These are phyloP conservation scores for Pseudolycoriella hygida DNA, from an alignment of 2,888 invertebrate genomes.

Conservation along the genomic window DNA sequence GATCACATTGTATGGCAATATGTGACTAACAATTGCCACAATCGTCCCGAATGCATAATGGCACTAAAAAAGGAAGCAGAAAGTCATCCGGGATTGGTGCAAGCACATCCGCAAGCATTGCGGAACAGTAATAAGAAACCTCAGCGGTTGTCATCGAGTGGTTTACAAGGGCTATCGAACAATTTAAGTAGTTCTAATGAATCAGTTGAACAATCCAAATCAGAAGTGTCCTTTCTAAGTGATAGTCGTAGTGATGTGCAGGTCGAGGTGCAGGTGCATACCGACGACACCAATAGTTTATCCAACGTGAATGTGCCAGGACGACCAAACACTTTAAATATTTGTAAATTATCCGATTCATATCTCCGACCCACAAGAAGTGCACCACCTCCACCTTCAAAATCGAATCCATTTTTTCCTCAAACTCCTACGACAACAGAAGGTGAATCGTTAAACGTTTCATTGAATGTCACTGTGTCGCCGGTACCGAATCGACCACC, in stretches of 20 bases:
- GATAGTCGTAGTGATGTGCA: constrained; percentile 5
- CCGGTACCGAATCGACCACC: constrained; percentile 9
- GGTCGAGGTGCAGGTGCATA: no score
- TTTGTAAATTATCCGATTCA: constrained; percentile 15
- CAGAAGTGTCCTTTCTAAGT: constrained; percentile 2
- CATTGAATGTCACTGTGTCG: constrained; percentile 12
- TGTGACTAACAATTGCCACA: constrained; percentile 53
- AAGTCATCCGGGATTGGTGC: constrained; percentile 40
- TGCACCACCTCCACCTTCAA: constrained; percentile 23
- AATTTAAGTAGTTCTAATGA: background rate
- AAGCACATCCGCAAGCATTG: constrained; percentile 36
- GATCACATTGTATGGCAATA: constrained; percentile 72
- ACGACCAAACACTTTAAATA: constrained; percentile 34
- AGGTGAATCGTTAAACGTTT: constrained; percentile 12
- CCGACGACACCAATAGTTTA: background rate
- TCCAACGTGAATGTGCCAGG: constrained; percentile 18
- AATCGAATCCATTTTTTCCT: constrained; percentile 6
- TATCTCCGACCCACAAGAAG: constrained; percentile 17
- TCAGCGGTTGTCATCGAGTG: background rate
- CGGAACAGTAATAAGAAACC: constrained; percentile 14
- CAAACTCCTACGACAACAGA: constrained; percentile 24
- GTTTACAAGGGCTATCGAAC: constrained; percentile 9
- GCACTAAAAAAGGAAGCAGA: constrained; percentile 35
- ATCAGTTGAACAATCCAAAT: background rate
- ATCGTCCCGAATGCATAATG: constrained; percentile 42